Evolutionary conservation across 2,888 invertebrate genomes (phyloP), one percentile per base, ranked within the genome.

Genomic region (Atethmia centrago): DNA sequence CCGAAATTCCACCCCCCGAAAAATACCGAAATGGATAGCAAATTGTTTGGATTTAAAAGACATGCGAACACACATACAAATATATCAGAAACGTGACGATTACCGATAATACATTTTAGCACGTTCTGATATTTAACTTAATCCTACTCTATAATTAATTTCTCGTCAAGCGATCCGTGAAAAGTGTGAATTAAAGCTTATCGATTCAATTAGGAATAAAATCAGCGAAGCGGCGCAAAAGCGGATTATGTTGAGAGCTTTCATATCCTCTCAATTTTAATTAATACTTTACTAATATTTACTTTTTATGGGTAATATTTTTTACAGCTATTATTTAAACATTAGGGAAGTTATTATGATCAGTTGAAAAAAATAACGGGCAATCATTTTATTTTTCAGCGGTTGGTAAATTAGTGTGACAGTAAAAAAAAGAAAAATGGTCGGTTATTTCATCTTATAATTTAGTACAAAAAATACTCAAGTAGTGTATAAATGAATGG

Each of bases 91-190:
- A 36, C 31, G 0, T 45, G 19, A 28, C 9, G 51, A 49, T 49
- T 55, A 73, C 8, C 10, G 21, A n/a, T 14, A 56, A 36, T 79
- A 42, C 45, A 59, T 77, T 62, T 19, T 14, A 56, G 7, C 55
- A 59, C 40, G 10, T 55, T 55, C 31, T 62, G 56, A 63, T 14
- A 62, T 77, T 76, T 42, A 16, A 47, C 25, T 19, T 68, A 67
- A 71, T 56, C 61, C 31, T 8, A 2, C 36, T 40, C 21, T 45
- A 7, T 81, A 65, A 75, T 77, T 78, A 85, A 79, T 87, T 76
- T 76, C 58, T 42, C 49, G 42, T 28, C 42, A 58, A 81, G 36
- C 40, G 69, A 79, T 74, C 79, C 81, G 71, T 81, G 56, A 67
- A 71, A 74, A 55, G 8, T 65, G 16, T 49, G 25, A 66, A 82